Conservation (phyloP, 1,140 invertebrate species). For the Saccostrea echinata region DNA sequence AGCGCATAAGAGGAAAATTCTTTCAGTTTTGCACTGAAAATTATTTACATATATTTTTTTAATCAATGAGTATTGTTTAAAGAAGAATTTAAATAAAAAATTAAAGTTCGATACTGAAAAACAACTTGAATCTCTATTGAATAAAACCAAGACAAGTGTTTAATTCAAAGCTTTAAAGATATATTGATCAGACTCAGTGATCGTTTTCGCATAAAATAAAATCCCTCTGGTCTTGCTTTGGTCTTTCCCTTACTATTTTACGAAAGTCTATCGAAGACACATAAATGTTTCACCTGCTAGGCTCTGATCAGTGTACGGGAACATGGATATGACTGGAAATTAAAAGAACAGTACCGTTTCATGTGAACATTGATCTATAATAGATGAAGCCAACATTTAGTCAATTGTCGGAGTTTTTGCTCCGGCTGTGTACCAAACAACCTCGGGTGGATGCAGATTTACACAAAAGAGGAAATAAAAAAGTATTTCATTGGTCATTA, state of each 20-base stretch:
- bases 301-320: slow-evolving; percentile 21
- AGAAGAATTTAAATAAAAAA: background rate
- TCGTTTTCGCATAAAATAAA: background rate
- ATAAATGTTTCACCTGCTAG: background rate
- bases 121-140: background rate
- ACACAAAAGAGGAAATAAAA: background rate
- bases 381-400: slow-evolving; percentile 14
- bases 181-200: background rate
- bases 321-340: background rate
- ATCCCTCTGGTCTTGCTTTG: background rate
- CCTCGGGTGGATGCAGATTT: background rate
- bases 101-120: background rate
- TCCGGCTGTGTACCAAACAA: background rate
- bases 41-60: no score
- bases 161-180: background rate
- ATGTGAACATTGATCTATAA: slow-evolving; percentile 28
- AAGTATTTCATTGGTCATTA: background rate
- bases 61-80: no score
- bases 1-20: no score
- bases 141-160: background rate
- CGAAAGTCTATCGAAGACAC: slow-evolving; percentile 1
- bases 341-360: slow-evolving; percentile 18
- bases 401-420: background rate
- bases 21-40: no score
- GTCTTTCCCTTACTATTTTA: background rate